Base-by-base conservation (phyloP, 37 sponge, comb jelly and placozoan species). In the Geodia barretti region DNA sequence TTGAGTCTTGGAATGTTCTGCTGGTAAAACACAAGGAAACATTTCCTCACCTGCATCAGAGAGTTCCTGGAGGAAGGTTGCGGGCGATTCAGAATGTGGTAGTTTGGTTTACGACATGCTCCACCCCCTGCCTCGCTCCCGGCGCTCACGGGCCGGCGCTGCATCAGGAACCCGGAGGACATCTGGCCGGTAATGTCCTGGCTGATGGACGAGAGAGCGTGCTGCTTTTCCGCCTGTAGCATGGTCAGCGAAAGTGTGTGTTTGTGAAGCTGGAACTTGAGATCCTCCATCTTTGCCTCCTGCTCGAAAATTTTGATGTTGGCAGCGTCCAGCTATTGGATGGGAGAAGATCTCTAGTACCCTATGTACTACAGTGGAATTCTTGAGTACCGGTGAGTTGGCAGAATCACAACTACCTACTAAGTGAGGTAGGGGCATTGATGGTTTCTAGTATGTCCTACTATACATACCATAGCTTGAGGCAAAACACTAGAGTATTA, bases 171-270 rank as follows among this genome's bases (percentile, higher is more conserved):
- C 34, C 68, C 72, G 4, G 31, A 54, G 21, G 31, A 14, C 11
- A 80, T 60, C 71, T 80, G 70, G 58, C 70, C 60, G 72, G 70
- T 60, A 40, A 72, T 34, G 58, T 81, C 72, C 1, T 25, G 1
- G 36, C 34, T 14, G 21, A 64, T 74, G 25, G 41, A 41, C 64
- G 73, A 3, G 36, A 83, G 30, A 25, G 65, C 39, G 37, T 83
- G 83, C 17, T 83, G 64, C 31, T 83, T 83, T 25, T 82, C 83
- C 1, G 76, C 76, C 32, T 77, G 83, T n/a, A 87, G 82, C 24
- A 87, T 21, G 33, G 75, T 81, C 64, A 87, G 80, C 36, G 77
- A 64, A 29, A 73, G 3, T 36, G 68, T 58, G 60, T 77, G 82
- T 5, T 34, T 62, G 62, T 62, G 62, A 5, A 87, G 58, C 34